These are phyloP conservation scores for Leptinotarsa texana DNA, from an alignment of 1,140 invertebrate genomes.

Conservation along the genomic window DNA sequence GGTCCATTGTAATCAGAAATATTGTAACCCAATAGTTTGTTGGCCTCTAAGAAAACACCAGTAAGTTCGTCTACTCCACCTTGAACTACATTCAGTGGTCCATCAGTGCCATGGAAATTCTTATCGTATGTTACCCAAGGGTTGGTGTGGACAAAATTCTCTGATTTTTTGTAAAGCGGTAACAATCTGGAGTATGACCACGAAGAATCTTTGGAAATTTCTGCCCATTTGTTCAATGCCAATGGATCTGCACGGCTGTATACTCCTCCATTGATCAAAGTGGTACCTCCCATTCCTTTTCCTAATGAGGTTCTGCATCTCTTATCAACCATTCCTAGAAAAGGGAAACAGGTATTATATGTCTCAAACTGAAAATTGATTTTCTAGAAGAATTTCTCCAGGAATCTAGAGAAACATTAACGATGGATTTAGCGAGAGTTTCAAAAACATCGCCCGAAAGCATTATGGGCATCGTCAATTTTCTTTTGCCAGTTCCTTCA, in stretches of 20 bases:
- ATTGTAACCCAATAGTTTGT: conserved; percentile 60
- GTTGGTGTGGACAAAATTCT: conserved; percentile 43
- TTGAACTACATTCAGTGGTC: conserved; percentile 21
- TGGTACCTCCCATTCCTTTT: conserved; percentile 66
- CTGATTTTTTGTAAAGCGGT: conserved; percentile 64
- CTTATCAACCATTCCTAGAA: conserved; percentile 23
- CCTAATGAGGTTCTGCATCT: conserved; percentile 49
- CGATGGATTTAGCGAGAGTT: too few species aligned
- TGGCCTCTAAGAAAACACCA: conserved; percentile 62
- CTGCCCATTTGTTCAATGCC: conserved; percentile 71
- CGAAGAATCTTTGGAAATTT: conserved; percentile 59
- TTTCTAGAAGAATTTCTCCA: too few species aligned
- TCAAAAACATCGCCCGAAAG: too few species aligned
- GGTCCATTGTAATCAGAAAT: conserved; percentile 58
- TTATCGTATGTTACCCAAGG: background rate
- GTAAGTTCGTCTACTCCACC: conserved; percentile 31
- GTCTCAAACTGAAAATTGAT: background rate
- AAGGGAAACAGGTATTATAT: conserved; percentile 26
- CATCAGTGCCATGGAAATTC: conserved; percentile 19
- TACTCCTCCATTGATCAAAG: conserved; percentile 73
- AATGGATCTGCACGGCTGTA: conserved; percentile 70
- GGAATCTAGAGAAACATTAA: too few species aligned
- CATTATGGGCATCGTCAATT: too few species aligned
- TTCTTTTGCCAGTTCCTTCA: too few species aligned
- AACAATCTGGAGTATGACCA: conserved; percentile 69